Evolutionary conservation across 30 jellyfish, hydroid and myxozoan genomes (phyloP), one percentile per base, ranked within the genome.

Genomic region (Turritopsis rubra): DNA sequence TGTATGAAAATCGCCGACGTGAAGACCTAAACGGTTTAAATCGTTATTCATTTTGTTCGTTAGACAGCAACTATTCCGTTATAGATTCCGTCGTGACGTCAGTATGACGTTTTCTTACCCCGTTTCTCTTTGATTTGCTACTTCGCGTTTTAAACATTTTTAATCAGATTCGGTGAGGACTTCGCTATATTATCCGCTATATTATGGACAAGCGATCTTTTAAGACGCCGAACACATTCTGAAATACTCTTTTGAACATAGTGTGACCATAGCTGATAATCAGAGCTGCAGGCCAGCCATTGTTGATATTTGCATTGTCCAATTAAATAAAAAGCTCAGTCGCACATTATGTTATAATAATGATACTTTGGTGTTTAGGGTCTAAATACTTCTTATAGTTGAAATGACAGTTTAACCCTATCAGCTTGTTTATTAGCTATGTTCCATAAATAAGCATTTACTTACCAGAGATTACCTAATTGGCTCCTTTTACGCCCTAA

Each of bases 31-130:
- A 23, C 9, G 30, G 31, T 68, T 23, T n/a, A n/a, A 27, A 68
- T n/a, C 77, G 28, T 1, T n/a, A 27, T 27, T 68, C 77, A 1
- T 68, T 68, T 23, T n/a, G 77, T 68, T 68, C 77, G 28, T n/a
- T 27, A 68, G 77, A 68, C 19, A 68, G 77, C 21, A 68, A 68
- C 30, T 68, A 7, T 27, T 68, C 28, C 21, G 28, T 68, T 22
- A 27, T 68, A n/a, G 77, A 68, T 27, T 68, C 77, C 30, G 77
- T 68, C 30, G 77, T 68, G 77, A 68, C 77, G 77, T 68, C 77
- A 68, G 31, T 68, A 68, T 68, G 60, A 41, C 60, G 60, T n/a
- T 41, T 3, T 13, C 5, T 41, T 41, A 41, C 13, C 13, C 60
- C 13, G 9, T 41, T 41, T 41, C 60, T 41, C 13, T 41, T 13